Evolutionary conservation across 2,888 invertebrate genomes (phyloP).

Genomic region (Pammene aurita): DNA sequence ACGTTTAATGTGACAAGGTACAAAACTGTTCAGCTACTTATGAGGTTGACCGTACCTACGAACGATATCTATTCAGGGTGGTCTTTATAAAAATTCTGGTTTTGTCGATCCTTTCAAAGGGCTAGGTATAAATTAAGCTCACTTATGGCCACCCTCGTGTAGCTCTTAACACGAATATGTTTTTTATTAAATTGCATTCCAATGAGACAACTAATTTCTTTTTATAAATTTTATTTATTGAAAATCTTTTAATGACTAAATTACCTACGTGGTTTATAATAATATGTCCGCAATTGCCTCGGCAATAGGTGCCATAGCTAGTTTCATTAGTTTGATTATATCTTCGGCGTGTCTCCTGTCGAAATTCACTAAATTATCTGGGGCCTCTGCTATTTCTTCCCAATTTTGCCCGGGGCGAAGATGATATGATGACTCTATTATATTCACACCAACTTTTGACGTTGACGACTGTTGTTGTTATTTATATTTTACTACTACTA

Average conservation of each 20-base stretch:
- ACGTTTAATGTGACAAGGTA: no score
- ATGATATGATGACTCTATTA: constrained; percentile 10
- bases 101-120: constrained; percentile 1
- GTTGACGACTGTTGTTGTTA: constrained; percentile 20
- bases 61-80: constrained; percentile 7
- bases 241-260: no score
- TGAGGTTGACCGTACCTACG: no score
- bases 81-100: constrained; percentile 10
- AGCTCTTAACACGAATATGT: no score
- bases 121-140: no score
- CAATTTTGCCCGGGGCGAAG: constrained; percentile 15
- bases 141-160: no score
- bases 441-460: constrained; percentile 19
- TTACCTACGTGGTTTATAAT: background rate
- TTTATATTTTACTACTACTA: constrained; percentile 9
- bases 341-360: constrained; percentile 22
- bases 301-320: constrained; percentile 7
- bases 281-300: background rate
- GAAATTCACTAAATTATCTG: constrained; percentile 17
- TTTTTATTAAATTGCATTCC: no score
- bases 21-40: no score
- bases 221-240: background rate
- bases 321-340: constrained; percentile 9
- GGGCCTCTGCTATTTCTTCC: constrained; percentile 15
- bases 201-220: background rate